Evolutionary conservation across 2,797 vertebrate genomes (phyloP).

Genomic region (Neosilurus mollespiculum): DNA sequence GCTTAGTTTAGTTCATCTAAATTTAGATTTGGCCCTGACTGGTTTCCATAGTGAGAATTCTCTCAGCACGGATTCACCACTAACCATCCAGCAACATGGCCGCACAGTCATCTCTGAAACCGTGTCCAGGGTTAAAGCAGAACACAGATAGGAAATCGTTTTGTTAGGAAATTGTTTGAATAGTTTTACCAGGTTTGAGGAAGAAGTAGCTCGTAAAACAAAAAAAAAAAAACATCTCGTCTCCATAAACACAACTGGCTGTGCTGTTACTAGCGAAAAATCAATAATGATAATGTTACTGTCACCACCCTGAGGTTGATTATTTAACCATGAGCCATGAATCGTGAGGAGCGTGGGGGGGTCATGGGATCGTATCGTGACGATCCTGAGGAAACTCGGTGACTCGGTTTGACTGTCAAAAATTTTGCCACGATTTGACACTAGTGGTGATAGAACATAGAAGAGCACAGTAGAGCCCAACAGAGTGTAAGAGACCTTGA

Average conservation of each 20-base stretch:
- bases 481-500: no score
- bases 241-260: background rate
- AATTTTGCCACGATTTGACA: no score
- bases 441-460: no score
- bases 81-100: constrained; percentile 37
- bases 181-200: background rate
- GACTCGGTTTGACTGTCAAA: no score
- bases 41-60: constrained; percentile 36
- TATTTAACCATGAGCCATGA: no score
- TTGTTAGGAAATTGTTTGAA: background rate
- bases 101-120: constrained; percentile 17
- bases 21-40: constrained; percentile 36
- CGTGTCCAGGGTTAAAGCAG: background rate
- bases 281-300: no score
- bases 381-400: no score
- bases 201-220: background rate
- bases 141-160: background rate
- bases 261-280: no score
- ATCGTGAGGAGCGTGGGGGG: no score
- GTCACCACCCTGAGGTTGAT: no score
- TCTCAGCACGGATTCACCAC: constrained; percentile 27
- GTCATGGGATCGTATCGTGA: no score
- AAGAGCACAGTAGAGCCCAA: no score
- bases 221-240: background rate
- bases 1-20: constrained; percentile 36